Percentiles rank a stretch among this genome's conserved stretches.
phyloP scores from a whole-genome alignment of 2,888 invertebrate species.

The Anoncus sp. region DNA sequence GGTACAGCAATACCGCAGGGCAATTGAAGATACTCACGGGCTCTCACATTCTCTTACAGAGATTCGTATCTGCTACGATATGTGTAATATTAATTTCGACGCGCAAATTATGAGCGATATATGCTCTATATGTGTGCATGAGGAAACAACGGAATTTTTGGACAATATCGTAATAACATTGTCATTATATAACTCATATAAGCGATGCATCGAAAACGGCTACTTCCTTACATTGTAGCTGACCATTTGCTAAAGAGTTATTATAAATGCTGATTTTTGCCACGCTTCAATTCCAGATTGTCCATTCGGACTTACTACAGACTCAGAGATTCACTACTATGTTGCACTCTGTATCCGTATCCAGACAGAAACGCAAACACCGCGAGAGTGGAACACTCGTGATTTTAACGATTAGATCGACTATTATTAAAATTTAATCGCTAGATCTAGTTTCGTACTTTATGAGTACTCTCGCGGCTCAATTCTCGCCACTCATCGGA shows the following conservation, averaged over 20 bases:
- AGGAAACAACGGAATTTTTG: background rate
- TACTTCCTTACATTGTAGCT: background rate
- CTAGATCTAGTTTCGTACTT: slow-evolving; percentile 44
- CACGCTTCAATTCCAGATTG: slow-evolving; percentile 35
- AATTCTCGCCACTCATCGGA: slow-evolving; percentile 34
- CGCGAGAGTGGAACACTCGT: slow-evolving; percentile 4
- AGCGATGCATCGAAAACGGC: background rate
- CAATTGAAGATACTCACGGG: background rate
- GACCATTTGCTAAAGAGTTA: slow-evolving; percentile 11
- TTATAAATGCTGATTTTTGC: slow-evolving; percentile 18
- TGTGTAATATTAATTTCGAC: no score
- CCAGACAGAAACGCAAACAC: slow-evolving; percentile 8
- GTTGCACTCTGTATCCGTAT: background rate
- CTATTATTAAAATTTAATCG: slow-evolving; percentile 32
- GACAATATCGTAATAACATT: slow-evolving; percentile 9
- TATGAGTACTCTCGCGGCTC: slow-evolving; percentile 8
- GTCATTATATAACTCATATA: slow-evolving; percentile 9
- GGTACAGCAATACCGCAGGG: no score
- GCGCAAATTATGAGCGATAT: no score
- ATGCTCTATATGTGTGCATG: background rate
- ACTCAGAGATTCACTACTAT: slow-evolving; percentile 2
- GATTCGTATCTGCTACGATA: no score
- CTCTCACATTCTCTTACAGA: no score
- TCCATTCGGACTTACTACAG: slow-evolving; percentile 8
- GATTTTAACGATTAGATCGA: slow-evolving; percentile 26